phyloP scores from a whole-genome alignment of 2,113 vertebrate genomes.

The Synchiropus splendidus region DNA sequence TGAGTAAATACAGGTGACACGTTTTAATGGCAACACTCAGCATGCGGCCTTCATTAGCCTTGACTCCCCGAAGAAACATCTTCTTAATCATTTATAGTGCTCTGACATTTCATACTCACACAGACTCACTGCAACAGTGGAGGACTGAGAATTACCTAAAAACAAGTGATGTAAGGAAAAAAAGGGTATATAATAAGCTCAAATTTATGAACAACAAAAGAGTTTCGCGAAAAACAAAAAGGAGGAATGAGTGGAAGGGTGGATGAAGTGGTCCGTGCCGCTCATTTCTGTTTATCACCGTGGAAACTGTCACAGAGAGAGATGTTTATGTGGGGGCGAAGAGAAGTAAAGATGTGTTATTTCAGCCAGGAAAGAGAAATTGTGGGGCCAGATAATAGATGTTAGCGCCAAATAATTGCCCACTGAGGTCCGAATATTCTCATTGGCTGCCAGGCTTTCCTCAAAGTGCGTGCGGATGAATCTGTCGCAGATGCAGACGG shows the following conservation, averaged over 20 bases:
- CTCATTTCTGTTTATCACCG: constrained; percentile 38
- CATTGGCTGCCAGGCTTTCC: constrained; percentile 6
- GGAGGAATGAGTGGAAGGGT: not conserved
- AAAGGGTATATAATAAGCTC: not conserved
- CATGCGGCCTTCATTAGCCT: constrained; percentile 38
- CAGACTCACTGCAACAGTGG: no score
- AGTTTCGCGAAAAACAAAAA: not conserved
- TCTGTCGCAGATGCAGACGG: not conserved
- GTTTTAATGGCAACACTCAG: constrained; percentile 22
- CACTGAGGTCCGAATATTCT: constrained; percentile 9
- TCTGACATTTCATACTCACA: constrained; percentile 17
- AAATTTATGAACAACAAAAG: constrained; percentile 4
- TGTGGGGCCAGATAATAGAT: constrained; percentile 15
- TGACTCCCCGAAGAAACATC: constrained; percentile 21
- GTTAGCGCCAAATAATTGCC: constrained; percentile 14
- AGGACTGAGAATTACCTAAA: no score
- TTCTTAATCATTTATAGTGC: constrained; percentile 29
- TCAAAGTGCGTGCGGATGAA: constrained; percentile 8
- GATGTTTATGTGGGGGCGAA: constrained; percentile 38
- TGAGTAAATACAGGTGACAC: constrained; percentile 19
- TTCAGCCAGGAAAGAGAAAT: constrained; percentile 33
- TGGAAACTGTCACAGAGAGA: constrained; percentile 50
- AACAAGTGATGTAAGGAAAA: constrained; percentile 5
- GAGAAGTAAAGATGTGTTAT: constrained; percentile 42
- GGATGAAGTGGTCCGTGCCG: constrained; percentile 12